phyloP scores from a whole-genome alignment of 2,113 vertebrate genomes.

The Lophius piscatorius region DNA sequence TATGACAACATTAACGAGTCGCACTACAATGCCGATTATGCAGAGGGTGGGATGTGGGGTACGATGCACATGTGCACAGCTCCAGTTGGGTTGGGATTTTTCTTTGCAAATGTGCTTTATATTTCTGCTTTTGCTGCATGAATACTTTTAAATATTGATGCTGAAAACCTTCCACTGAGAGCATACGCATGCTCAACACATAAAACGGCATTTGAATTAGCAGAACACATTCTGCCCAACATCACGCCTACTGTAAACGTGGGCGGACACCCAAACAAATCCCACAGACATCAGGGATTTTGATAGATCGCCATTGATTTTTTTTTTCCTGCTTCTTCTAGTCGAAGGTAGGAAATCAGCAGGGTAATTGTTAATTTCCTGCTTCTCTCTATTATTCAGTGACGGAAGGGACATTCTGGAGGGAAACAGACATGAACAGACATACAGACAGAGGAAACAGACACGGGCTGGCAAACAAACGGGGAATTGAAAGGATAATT shows the following conservation, averaged over 20 bases:
- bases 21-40: too few relatives aligned
- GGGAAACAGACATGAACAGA: slow-evolving; percentile 34
- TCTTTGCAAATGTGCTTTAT: too few relatives aligned
- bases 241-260: neutral
- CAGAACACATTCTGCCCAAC: neutral
- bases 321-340: slow-evolving; percentile 22
- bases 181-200: neutral
- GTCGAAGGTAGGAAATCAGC: slow-evolving; percentile 36
- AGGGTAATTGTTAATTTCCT: slow-evolving; percentile 73
- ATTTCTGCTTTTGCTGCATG: too few relatives aligned
- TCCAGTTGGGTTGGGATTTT: too few relatives aligned
- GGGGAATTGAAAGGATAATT: slow-evolving; percentile 50
- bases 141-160: too few relatives aligned
- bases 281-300: slow-evolving; percentile 14
- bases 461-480: slow-evolving; percentile 35
- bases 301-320: slow-evolving; percentile 51
- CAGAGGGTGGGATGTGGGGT: too few relatives aligned
- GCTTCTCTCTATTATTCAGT: slow-evolving; percentile 36
- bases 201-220: neutral
- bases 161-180: too few relatives aligned
- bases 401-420: slow-evolving; percentile 50
- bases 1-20: too few relatives aligned
- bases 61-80: too few relatives aligned
- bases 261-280: neutral
- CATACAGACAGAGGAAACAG: neutral